Evolutionary conservation across 1,140 invertebrate species (phyloP).

Genomic region (Tenebrio molitor): DNA sequence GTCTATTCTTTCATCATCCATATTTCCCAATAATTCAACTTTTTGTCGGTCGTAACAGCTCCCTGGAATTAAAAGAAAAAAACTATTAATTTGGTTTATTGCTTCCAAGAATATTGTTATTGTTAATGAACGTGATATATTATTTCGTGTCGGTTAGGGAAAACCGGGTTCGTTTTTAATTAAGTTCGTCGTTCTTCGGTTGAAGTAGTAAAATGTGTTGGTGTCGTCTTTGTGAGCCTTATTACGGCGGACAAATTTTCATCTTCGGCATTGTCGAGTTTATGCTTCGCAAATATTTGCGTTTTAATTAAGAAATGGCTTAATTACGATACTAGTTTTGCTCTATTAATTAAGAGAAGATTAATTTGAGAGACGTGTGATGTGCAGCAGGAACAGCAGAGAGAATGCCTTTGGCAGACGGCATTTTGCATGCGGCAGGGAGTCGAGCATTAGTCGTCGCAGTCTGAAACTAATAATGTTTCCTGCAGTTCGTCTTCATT

Average conservation of each 20-base stretch:
- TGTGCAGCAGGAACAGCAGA: background rate
- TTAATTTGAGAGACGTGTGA: background rate
- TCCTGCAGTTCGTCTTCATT: conserved; percentile 43
- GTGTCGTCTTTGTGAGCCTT: background rate
- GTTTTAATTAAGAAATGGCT: background rate
- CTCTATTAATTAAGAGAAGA: background rate
- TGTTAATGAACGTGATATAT: no score
- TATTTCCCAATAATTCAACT: no score
- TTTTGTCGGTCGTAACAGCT: no score
- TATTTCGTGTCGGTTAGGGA: no score
- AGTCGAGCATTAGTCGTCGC: conserved; percentile 13
- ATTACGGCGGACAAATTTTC: no score
- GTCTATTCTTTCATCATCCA: no score
- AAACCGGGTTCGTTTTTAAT: no score
- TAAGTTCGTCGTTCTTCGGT: no score
- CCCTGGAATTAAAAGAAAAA: no score
- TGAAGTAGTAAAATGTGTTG: no score
- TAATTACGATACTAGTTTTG: background rate
- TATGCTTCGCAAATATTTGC: background rate
- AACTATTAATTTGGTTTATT: no score
- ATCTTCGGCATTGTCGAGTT: background rate
- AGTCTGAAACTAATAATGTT: conserved; percentile 42
- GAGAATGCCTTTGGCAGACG: conserved; percentile 5
- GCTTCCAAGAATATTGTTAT: no score
- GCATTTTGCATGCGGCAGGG: conserved; percentile 1